A percentile compares a stretch with the other conserved stretches of the same genome.
phyloP scores from a whole-genome alignment of 1,140 invertebrate genomes.

The Oedothorax gibbosus region DNA sequence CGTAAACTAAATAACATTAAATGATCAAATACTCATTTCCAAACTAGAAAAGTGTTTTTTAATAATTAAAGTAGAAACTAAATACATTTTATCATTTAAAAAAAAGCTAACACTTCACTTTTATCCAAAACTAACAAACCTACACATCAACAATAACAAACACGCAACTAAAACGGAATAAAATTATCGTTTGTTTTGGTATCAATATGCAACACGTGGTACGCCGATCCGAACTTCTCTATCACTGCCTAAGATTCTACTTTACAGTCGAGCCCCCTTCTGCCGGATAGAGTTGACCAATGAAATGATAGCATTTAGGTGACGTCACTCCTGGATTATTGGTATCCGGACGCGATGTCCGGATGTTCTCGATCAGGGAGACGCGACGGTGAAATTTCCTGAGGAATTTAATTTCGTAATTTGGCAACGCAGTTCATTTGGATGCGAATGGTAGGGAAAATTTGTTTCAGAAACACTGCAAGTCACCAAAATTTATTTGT shows the following conservation, averaged over 20 bases:
- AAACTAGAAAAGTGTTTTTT: no score
- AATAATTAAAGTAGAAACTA: not conserved
- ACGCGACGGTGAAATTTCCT: conserved; percentile 51
- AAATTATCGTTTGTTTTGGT: conserved; percentile 4
- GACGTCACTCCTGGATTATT: conserved; percentile 40
- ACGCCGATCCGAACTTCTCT: not conserved
- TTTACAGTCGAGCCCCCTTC: conserved; percentile 4
- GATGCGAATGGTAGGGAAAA: no score
- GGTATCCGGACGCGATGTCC: conserved; percentile 33
- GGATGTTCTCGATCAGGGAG: conserved; percentile 48
- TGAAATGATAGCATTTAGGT: conserved; percentile 18
- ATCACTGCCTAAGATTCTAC: not conserved
- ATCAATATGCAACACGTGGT: not conserved
- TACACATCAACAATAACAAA: not conserved
- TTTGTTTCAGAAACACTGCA: no score
- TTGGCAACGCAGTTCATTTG: no score
- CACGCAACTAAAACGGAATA: not conserved
- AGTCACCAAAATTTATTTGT: no score
- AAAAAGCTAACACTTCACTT: not conserved
- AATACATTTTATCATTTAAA: not conserved
- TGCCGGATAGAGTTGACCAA: not conserved
- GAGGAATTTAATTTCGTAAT: not conserved
- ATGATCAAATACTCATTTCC: no score
- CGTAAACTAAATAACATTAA: no score
- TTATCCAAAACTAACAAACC: not conserved